Evolutionary conservation across 2,797 vertebrate genomes (phyloP).

Genomic region (Scyliorhinus canicula): DNA sequence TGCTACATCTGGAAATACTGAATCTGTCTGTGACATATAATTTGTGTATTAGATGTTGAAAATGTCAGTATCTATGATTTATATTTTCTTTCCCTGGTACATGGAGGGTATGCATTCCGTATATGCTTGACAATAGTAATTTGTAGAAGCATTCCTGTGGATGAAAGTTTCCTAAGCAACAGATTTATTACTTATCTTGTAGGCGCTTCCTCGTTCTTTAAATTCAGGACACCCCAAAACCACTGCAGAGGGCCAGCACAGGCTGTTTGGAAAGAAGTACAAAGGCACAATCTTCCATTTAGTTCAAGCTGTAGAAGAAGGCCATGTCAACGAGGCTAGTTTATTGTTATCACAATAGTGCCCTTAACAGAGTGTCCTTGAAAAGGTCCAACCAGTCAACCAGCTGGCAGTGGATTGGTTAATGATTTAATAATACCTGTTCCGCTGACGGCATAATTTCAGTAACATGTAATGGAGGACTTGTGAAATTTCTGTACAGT

Average conservation of each 20-base stretch:
- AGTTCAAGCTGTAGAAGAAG: neutral
- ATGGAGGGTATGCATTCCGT: neutral
- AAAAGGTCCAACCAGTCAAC: neutral
- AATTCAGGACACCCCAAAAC: neutral
- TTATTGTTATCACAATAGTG: neutral
- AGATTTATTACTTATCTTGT: neutral
- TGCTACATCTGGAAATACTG: neutral
- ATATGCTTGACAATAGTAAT: neutral
- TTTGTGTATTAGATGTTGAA: neutral
- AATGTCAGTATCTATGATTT: neutral
- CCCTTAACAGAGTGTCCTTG: neutral
- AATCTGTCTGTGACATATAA: neutral
- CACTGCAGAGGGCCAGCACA: neutral
- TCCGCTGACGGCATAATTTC: neutral
- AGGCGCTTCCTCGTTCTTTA: no score
- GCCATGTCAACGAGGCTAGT: neutral
- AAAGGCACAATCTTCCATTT: neutral
- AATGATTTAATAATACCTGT: neutral
- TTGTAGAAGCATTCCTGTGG: neutral
- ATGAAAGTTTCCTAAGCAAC: neutral
- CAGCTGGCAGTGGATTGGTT: neutral
- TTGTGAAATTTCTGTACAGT: neutral
- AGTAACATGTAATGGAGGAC: neutral
- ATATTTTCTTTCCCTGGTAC: neutral
- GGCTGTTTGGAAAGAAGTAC: neutral